Conservation (phyloP, 2,113 vertebrate species). For the Cebus imitator region DNA sequence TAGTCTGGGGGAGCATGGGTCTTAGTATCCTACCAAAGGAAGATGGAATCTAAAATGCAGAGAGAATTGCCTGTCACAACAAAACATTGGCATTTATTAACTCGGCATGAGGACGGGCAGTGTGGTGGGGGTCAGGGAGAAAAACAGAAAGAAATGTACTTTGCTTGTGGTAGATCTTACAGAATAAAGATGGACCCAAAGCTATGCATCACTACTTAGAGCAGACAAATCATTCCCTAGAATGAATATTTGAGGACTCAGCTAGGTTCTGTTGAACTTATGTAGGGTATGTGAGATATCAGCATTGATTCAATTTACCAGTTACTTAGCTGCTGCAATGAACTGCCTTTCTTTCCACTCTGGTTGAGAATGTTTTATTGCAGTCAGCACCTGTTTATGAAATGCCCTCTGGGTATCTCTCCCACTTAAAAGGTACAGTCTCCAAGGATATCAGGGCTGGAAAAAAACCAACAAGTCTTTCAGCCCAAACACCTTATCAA, state of each 20-base stretch:
- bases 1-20: constrained; percentile 37
- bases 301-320: constrained; percentile 48
- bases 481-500: background rate
- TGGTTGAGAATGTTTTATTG: background rate
- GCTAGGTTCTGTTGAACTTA: background rate
- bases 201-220: background rate
- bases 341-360: background rate
- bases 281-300: background rate
- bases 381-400: background rate
- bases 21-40: background rate
- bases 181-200: constrained; percentile 4
- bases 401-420: background rate
- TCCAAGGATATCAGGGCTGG: background rate
- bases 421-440: constrained; percentile 13
- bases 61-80: constrained; percentile 36
- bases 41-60: background rate
- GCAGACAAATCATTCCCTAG: constrained; percentile 15
- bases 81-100: constrained; percentile 45
- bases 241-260: constrained; percentile 61
- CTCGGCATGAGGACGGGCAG: background rate
- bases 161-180: background rate
- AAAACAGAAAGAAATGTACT: constrained; percentile 28
- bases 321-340: background rate
- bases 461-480: constrained; percentile 21
- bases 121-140: background rate